A percentile compares a stretch with the other conserved stretches of the same genome.
Evolutionary conservation across 1,140 invertebrate species (phyloP).

Genomic region (Geopemphigus sp.): DNA sequence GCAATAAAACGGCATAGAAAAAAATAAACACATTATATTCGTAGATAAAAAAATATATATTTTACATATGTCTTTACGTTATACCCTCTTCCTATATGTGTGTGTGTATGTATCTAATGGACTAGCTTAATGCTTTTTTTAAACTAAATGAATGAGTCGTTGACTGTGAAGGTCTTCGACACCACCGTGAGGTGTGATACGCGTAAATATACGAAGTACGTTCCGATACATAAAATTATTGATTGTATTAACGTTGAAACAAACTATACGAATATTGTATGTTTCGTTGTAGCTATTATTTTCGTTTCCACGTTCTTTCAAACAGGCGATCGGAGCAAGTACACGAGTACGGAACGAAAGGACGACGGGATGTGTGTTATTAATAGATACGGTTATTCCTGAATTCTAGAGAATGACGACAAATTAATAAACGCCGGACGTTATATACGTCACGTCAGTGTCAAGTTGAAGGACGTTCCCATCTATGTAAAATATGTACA

Average conservation of each 20-base stretch:
- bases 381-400: not conserved
- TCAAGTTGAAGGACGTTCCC: conserved; percentile 16
- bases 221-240: not conserved
- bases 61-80: too few species aligned
- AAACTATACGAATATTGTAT: not conserved
- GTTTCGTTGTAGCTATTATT: too few species aligned
- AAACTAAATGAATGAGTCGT: not conserved
- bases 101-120: too few species aligned
- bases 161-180: conserved; percentile 26
- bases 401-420: not conserved
- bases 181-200: not conserved
- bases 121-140: too few species aligned
- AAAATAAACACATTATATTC: not conserved
- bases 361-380: too few species aligned
- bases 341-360: too few species aligned
- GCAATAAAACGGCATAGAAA: too few species aligned
- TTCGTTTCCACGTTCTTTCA: too few species aligned
- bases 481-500: too few species aligned
- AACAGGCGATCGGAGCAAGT: too few species aligned
- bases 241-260: not conserved
- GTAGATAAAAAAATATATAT: not conserved
- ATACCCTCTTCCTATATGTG: too few species aligned
- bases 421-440: not conserved
- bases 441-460: conserved; percentile 4
- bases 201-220: not conserved